A percentile compares a stretch with the other conserved stretches of the same genome.
Evolutionary conservation across 2,113 vertebrate species (phyloP).

Genomic region (Tragelaphus buxtoni): DNA sequence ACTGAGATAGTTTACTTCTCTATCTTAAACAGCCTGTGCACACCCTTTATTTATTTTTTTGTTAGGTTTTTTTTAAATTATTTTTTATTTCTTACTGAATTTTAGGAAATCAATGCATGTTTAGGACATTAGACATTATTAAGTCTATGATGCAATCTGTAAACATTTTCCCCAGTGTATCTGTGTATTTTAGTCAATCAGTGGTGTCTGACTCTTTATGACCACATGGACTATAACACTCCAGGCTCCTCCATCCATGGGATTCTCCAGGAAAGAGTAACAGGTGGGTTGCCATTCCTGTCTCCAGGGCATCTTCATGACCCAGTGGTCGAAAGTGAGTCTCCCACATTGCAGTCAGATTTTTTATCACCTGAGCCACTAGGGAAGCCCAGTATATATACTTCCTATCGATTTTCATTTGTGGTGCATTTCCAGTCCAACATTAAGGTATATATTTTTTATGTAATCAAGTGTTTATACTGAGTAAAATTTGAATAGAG

Average conservation of each 20-base stretch:
- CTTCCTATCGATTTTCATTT: not conserved
- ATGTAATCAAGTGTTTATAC: not conserved
- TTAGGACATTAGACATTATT: not conserved
- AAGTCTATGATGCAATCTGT: not conserved
- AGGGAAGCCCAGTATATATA: not conserved
- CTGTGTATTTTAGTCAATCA: not conserved
- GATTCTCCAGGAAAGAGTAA: not conserved
- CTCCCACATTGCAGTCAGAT: not conserved
- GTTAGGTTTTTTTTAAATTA: not conserved
- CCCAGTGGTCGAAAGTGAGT: not conserved
- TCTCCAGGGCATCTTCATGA: not conserved
- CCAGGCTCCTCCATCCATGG: not conserved
- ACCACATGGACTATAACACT: not conserved
- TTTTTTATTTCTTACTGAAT: not conserved
- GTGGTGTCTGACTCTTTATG: accelerated
- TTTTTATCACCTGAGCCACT: not conserved
- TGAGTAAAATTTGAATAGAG: not conserved
- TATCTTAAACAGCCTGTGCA: not conserved
- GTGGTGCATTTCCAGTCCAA: not conserved
- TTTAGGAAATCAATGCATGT: not conserved
- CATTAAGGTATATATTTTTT: not conserved
- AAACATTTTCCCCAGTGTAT: not conserved
- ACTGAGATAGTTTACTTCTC: not conserved
- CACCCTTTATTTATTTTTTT: not conserved
- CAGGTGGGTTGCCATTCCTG: not conserved